Evolutionary conservation across 2,113 vertebrate species (phyloP), one percentile per base, ranked within the genome.

Genomic region (Candoia aspera): DNA sequence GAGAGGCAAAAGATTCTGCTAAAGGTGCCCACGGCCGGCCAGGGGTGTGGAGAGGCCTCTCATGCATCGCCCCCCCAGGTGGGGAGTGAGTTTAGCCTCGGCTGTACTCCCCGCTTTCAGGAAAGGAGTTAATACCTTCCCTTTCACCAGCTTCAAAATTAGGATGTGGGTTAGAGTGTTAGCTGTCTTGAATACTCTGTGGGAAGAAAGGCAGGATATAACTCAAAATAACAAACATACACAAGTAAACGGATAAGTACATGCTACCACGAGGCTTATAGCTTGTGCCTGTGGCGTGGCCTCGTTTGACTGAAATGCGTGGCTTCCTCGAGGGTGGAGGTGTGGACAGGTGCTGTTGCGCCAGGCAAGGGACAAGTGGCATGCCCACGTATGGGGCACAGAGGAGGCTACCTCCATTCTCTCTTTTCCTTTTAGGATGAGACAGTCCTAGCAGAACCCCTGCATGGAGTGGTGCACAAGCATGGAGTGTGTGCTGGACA

Each of bases 401-500:
- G 60, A 96, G 93, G 94, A 92, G 92, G 88, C 11, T 92, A 95
- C 95, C 94, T 90, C 90, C 93, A 91, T 93, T 92, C 94, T 88
- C 91, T 79, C 85, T 95, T 93, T 37, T 88, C 95, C 94, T 96
- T 95, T 90, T 94, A 97, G 97, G 95, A 95, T 92, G 92, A 89
- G 1, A 91, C 49, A 87, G 54, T 93, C 91, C 94, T 94, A 92
- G 3, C 95, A 93, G 92, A 42, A 84, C 90, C 93, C 59, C 95
- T 90, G 87, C 88, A 23, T 92, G 37, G 90, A 96, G 95, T 95
- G 92, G 95, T 89, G 93, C 13, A 84, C 8, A 0, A 26, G 19
- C 59, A 53, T 87, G 49, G n/a, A 95, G 92, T 64, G 90, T 54
- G 79, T 1, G 90, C 92, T n/a, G 84, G 88, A 93, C 91, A n/a